Conservation (phyloP, 2,797 vertebrate genomes). For the Dendrocincla tyrannina region DNA sequence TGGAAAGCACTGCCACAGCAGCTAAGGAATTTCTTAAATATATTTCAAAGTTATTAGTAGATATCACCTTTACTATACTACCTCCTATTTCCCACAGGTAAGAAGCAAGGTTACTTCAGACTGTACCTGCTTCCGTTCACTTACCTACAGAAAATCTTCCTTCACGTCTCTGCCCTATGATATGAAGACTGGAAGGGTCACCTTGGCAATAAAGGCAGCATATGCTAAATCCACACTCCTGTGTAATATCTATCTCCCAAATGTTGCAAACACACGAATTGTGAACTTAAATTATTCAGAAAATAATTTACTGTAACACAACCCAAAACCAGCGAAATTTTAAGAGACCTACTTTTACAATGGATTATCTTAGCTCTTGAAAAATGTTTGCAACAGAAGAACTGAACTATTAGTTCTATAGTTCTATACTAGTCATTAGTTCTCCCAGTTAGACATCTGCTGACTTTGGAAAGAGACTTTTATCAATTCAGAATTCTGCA, state of each 20-base stretch:
- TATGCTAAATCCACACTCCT: not conserved
- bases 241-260: not conserved
- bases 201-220: not conserved
- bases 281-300: not conserved
- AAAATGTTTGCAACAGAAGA: not conserved
- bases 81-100: not conserved
- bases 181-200: not conserved
- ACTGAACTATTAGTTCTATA: not conserved
- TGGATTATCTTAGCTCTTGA: not conserved
- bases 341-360: not conserved
- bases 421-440: not conserved
- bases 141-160: not conserved
- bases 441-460: not conserved
- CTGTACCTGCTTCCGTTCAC: not conserved
- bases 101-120: not conserved
- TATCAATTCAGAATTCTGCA: not conserved
- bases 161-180: not conserved
- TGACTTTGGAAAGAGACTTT: not conserved
- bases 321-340: not conserved
- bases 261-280: not conserved
- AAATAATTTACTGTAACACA: not conserved
- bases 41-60: not conserved
- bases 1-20: not conserved
- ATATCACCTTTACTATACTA: not conserved
- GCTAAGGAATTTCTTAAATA: not conserved